Base-by-base conservation (phyloP, 2,888 invertebrate genomes). In the Artemia sp. region DNA sequence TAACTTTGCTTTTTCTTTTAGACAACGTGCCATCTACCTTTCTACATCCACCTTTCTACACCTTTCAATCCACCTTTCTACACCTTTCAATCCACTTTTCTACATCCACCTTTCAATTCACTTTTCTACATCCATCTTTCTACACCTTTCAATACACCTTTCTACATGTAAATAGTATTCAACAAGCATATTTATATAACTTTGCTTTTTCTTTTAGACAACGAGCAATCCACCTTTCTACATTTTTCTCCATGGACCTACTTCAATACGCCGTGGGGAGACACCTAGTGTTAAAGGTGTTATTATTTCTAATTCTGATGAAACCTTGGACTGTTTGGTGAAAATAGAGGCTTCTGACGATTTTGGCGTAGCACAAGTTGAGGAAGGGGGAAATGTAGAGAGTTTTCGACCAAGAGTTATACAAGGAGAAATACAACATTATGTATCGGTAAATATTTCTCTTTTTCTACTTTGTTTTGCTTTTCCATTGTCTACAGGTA, bases 281-380 rank as follows among this genome's bases (percentile, higher is more conserved):
- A 82, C 82, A 74, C 70, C 78, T 8, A 77, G 78, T 1, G 73
- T 79, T 51, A 74, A 77, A 11, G 72, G 77, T 12, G 74, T 77
- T 72, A 73, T 78, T 8, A 75, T 76, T 72, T 79, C 78, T 72
- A 76, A 76, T 70, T 74, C 76, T n/a, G 74, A 74, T 0, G 73
- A 75, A 53, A 77, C 78, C 70, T 74, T 77, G 70, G 74, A 77
- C 66, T 77, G 77, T 24, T 74, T 81, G 69, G 74, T 83, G 2
- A 79, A 78, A 11, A 76, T 83, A 69, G 78, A 79, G 68, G 80
- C 77, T 14, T 81, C 81, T 0, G 76, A 78, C 8, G 78, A 80
- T 67, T 81, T 81, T 73, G 76, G 78, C 70, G 82, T 82, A 74
- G 80, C 83, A 7, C 77, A 80, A 70, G 82, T 83, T 0, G 82